Evolutionary conservation across 2,113 vertebrate species (phyloP).

Genomic region (Morone chrysops): DNA sequence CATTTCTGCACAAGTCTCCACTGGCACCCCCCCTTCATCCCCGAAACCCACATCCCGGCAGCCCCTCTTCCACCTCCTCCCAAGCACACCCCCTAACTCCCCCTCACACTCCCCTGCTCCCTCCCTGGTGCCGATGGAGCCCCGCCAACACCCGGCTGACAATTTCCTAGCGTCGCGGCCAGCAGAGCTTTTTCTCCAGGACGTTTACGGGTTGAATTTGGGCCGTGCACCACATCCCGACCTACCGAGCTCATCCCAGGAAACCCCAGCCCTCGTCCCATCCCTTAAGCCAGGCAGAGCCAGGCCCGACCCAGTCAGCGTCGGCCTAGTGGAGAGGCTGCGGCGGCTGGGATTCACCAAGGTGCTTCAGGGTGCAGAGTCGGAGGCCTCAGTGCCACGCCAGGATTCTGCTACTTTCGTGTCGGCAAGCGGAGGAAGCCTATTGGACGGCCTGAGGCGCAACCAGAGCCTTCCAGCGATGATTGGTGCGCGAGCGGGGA

Average conservation of each 20-base stretch:
- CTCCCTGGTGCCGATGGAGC: slow-evolving; percentile 85
- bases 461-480: slow-evolving; percentile 96
- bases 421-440: slow-evolving; percentile 86
- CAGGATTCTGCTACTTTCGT: slow-evolving; percentile 88
- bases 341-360: slow-evolving; percentile 91
- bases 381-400: slow-evolving; percentile 68
- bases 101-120: slow-evolving; percentile 74
- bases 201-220: slow-evolving; percentile 90
- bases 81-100: slow-evolving; percentile 80
- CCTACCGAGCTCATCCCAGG: slow-evolving; percentile 75
- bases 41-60: slow-evolving; percentile 64
- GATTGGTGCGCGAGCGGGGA: slow-evolving; percentile 84
- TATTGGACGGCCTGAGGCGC: slow-evolving; percentile 91
- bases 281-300: background rate
- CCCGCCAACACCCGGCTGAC: slow-evolving; percentile 85
- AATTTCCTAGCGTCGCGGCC: slow-evolving; percentile 97
- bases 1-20: slow-evolving; percentile 92
- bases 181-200: slow-evolving; percentile 94
- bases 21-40: slow-evolving; percentile 66
- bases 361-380: slow-evolving; percentile 80
- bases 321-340: slow-evolving; percentile 91
- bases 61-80: slow-evolving; percentile 66
- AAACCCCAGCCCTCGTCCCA: slow-evolving; percentile 31
- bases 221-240: slow-evolving; percentile 79
- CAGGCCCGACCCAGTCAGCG: slow-evolving; percentile 70